phyloP scores from a whole-genome alignment of 2,797 vertebrate species.

The Pteropus rufus region DNA sequence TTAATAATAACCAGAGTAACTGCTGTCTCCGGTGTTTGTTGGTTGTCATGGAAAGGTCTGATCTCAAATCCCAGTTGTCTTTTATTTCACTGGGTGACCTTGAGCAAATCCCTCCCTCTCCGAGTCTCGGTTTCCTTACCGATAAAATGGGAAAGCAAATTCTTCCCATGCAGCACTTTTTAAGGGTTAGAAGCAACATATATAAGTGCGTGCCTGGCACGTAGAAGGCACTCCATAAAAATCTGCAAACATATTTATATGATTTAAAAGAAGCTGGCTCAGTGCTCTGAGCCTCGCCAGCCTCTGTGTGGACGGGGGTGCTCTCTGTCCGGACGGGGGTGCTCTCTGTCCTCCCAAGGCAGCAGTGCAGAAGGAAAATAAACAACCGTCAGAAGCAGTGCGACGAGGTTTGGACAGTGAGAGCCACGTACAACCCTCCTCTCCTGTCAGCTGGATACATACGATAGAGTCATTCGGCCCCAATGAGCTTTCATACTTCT shows the following conservation, averaged over 20 bases:
- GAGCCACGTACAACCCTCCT: background rate
- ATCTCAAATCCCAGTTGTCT: background rate
- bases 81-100: background rate
- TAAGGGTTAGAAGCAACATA: background rate
- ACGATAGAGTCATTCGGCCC: conserved; percentile 51
- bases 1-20: background rate
- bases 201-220: rapidly evolving
- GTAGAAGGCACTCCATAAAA: background rate
- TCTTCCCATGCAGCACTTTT: background rate
- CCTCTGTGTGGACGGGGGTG: background rate
- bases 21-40: background rate
- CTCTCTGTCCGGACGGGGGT: background rate
- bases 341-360: background rate
- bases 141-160: background rate
- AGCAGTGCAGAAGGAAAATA: background rate
- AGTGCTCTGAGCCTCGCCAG: background rate
- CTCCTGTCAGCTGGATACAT: conserved; percentile 50
- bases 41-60: background rate
- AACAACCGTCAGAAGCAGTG: background rate
- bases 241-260: background rate
- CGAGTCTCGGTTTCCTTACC: background rate
- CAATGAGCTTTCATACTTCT: conserved; percentile 79
- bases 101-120: background rate
- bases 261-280: background rate
- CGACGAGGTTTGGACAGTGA: background rate